A percentile compares a stretch with the other conserved stretches of the same genome.
These are phyloP conservation scores for Channallabes apus DNA, from an alignment of 2,797 vertebrate genomes.

Conservation along the genomic window DNA sequence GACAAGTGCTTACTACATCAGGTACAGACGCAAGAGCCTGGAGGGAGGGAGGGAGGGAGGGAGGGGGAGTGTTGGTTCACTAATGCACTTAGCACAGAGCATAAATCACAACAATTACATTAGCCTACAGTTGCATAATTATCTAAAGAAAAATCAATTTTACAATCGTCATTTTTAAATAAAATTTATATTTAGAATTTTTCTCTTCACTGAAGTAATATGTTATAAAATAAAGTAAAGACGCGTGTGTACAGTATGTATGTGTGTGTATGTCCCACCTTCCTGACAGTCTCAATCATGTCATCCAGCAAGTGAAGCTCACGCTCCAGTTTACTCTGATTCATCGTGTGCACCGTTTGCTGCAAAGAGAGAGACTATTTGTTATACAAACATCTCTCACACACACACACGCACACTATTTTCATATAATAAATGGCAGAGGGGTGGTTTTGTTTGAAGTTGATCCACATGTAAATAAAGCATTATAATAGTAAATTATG, in stretches of 20 bases:
- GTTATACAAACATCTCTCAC: background rate
- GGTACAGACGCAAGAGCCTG: conserved; percentile 75
- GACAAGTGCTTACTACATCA: conserved; percentile 63
- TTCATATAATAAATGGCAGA: too few relatives aligned
- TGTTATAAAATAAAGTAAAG: too few relatives aligned
- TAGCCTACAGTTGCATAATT: too few relatives aligned
- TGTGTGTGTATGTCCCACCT: conserved; percentile 63
- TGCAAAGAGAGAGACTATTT: conserved; percentile 50
- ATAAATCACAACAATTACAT: too few relatives aligned
- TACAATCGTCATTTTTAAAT: too few relatives aligned
- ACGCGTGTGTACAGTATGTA: background rate
- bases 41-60: background rate
- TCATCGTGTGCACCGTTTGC: conserved; percentile 74
- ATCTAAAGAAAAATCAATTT: too few relatives aligned
- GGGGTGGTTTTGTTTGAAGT: background rate
- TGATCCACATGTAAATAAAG: too few relatives aligned
- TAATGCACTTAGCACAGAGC: too few relatives aligned
- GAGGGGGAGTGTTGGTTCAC: too few relatives aligned
- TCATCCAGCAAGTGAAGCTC: conserved; percentile 74
- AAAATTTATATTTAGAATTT: too few relatives aligned
- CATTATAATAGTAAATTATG: conserved; percentile 38
- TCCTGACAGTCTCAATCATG: conserved; percentile 71
- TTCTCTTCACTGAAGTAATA: too few relatives aligned
- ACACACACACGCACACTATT: background rate
- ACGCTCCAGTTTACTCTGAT: conserved; percentile 73